Evolutionary conservation across 2,797 vertebrate genomes (phyloP).

Genomic region (Spea hammondii): DNA sequence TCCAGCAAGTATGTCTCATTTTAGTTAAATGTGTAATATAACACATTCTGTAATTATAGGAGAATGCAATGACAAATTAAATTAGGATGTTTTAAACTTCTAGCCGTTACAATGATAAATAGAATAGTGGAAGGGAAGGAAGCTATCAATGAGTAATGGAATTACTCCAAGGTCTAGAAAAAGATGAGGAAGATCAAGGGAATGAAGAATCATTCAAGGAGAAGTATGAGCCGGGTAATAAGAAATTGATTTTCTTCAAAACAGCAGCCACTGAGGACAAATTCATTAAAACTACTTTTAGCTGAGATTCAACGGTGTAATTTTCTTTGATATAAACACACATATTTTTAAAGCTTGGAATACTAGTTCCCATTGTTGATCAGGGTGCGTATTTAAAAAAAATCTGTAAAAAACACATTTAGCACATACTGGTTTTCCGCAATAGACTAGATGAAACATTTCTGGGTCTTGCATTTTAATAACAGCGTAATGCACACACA

Average conservation of each 20-base stretch:
- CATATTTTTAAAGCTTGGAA: slow-evolving; percentile 1
- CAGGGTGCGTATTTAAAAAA: too few species aligned
- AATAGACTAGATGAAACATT: neutral
- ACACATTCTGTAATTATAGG: too few species aligned
- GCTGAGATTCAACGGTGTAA: slow-evolving; percentile 7
- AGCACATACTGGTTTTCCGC: neutral
- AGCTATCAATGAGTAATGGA: neutral
- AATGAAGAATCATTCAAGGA: neutral
- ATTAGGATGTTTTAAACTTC: too few species aligned
- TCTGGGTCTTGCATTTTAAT: too few species aligned
- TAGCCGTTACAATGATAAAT: too few species aligned
- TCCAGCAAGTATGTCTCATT: too few species aligned
- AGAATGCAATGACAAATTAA: too few species aligned
- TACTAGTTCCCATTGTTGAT: slow-evolving; percentile 11
- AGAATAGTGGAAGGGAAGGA: neutral
- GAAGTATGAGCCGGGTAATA: slow-evolving; percentile 2
- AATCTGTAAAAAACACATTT: neutral
- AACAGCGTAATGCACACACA: too few species aligned
- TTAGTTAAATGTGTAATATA: too few species aligned
- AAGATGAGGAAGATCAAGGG: neutral
- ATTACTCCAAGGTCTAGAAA: slow-evolving; percentile 19
- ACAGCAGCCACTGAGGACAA: slow-evolving; percentile 23
- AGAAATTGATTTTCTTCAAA: slow-evolving; percentile 17
- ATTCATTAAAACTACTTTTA: slow-evolving; percentile 29
- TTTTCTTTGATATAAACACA: slow-evolving; percentile 13